Conservation (phyloP, 2,113 vertebrate species). For the Lampris megalopsis region DNA sequence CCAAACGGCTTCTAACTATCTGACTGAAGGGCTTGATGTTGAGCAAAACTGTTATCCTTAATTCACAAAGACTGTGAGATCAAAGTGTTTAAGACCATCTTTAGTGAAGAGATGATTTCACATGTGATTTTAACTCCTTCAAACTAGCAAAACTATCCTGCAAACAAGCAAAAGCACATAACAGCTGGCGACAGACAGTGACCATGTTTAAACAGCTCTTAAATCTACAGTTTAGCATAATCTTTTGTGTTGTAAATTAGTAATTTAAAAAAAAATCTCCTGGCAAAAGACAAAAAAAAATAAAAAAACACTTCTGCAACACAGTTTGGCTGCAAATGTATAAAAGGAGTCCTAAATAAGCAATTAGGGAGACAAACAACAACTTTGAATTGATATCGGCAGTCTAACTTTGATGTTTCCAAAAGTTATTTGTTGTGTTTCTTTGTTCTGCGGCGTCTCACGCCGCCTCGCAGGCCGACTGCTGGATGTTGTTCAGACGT, state of each 20-base stretch:
- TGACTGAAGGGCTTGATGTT: constrained; percentile 68
- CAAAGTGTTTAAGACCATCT: constrained; percentile 51
- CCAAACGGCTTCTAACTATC: constrained; percentile 57
- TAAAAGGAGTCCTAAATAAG: too few species aligned
- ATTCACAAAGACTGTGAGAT: constrained; percentile 63
- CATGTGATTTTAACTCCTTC: constrained; percentile 60
- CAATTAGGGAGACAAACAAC: too few species aligned
- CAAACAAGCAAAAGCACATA: background rate
- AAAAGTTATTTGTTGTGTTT: constrained; percentile 29
- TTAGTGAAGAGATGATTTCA: constrained; percentile 56
- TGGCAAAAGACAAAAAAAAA: background rate
- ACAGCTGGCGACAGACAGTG: constrained; percentile 11
- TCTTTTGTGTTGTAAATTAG: too few species aligned
- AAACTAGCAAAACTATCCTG: constrained; percentile 36
- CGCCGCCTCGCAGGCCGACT: constrained; percentile 30
- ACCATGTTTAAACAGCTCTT: constrained; percentile 7
- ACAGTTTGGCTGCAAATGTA: too few species aligned
- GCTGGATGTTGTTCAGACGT: constrained; percentile 63
- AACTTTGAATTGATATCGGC: background rate
- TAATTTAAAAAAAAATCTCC: background rate
- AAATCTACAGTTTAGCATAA: background rate
- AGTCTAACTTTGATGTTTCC: constrained; percentile 16
- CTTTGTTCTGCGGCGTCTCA: constrained; percentile 18
- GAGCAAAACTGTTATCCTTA: constrained; percentile 69
- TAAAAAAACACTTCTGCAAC: too few species aligned